A percentile compares a stretch with the other conserved stretches of the same genome.
phyloP scores from a whole-genome alignment of 92 coral and sea anemone genomes.

The Porites cylindrica region DNA sequence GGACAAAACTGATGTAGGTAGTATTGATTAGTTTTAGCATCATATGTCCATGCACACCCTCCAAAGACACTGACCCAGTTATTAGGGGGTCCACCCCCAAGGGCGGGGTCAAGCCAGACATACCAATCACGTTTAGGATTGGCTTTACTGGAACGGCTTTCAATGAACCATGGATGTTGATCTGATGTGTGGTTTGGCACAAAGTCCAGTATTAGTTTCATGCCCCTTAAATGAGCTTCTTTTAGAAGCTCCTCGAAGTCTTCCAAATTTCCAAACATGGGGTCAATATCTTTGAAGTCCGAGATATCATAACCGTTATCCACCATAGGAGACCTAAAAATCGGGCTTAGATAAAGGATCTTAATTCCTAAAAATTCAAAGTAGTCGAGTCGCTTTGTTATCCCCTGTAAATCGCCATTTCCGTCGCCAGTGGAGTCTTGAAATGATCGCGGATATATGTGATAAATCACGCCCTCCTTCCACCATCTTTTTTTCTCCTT shows the following conservation, averaged over 20 bases:
- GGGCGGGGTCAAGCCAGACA: constrained; percentile 82
- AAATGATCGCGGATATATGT: constrained; percentile 93
- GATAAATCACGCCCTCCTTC: constrained; percentile 84
- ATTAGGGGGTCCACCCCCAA: constrained; percentile 80
- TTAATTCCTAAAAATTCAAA: constrained; percentile 89
- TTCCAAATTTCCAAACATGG: constrained; percentile 77
- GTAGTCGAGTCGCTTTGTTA: constrained; percentile 76
- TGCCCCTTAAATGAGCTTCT: constrained; percentile 64
- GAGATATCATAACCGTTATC: constrained; percentile 95
- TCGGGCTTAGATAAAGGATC: constrained; percentile 83
- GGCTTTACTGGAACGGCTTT: constrained; percentile 65
- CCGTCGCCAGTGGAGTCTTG: constrained; percentile 90
- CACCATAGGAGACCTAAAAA: constrained; percentile 83
- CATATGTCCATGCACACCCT: constrained; percentile 83
- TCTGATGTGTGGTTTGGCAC: constrained; percentile 91
- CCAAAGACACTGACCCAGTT: constrained; percentile 90
- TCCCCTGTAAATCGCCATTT: constrained; percentile 90
- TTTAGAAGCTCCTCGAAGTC: constrained; percentile 87
- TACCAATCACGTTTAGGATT: constrained; percentile 83
- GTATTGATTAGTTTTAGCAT: constrained; percentile 70
- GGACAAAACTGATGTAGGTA: constrained; percentile 85
- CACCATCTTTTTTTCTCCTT: constrained; percentile 78
- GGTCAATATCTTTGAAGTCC: constrained; percentile 74
- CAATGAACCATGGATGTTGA: constrained; percentile 83
- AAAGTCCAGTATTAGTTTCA: constrained; percentile 91